Conservation (phyloP, 92 coral and sea anemone species). For the Actinostola sp. region DNA sequence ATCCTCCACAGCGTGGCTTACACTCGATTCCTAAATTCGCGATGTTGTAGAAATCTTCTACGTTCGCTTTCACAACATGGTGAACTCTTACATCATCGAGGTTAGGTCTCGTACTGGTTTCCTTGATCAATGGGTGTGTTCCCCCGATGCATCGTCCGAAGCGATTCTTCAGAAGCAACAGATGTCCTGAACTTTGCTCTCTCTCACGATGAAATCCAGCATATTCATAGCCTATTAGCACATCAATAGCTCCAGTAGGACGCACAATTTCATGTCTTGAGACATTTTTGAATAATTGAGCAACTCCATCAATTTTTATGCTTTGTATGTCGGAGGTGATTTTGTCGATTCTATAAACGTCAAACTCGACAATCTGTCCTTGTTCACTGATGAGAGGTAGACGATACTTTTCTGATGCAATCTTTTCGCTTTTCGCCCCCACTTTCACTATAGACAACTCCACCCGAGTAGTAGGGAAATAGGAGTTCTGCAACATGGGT, state of each 20-base stretch:
- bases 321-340: constrained; percentile 58
- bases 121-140: constrained; percentile 26
- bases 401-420: constrained; percentile 41
- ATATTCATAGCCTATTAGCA: constrained; percentile 68
- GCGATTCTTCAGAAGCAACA: constrained; percentile 54
- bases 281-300: constrained; percentile 44
- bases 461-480: too few relatives aligned
- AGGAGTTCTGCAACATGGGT: too few relatives aligned
- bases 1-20: too few relatives aligned
- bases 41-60: too few relatives aligned
- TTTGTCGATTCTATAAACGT: constrained; percentile 51
- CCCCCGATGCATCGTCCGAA: constrained; percentile 62
- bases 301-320: constrained; percentile 40
- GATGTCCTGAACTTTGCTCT: constrained; percentile 54
- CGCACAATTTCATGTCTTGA: constrained; percentile 48
- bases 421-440: constrained; percentile 51
- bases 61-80: too few relatives aligned
- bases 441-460: constrained; percentile 47
- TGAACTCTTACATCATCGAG: constrained; percentile 20
- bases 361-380: constrained; percentile 39
- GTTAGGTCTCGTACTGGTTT: background rate
- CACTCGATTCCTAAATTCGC: too few relatives aligned
- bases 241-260: constrained; percentile 65
- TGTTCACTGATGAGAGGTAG: constrained; percentile 57
- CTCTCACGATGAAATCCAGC: constrained; percentile 66